These are phyloP conservation scores for Charanyca ferruginea DNA, from an alignment of 2,888 invertebrate species.

Conservation along the genomic window DNA sequence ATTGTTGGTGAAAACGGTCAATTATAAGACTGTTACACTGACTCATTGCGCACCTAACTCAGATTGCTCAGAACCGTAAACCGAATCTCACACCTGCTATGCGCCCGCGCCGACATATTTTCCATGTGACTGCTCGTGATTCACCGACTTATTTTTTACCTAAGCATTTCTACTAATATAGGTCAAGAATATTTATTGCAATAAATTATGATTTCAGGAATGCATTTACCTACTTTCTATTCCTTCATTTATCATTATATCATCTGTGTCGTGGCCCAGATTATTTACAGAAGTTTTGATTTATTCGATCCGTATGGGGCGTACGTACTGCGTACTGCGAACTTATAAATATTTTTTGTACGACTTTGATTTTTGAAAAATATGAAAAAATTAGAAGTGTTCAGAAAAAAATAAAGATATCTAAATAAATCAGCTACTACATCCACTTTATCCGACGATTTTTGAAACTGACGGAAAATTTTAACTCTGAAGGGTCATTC, in stretches of 20 bases:
- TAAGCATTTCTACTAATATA: slow-evolving; percentile 7
- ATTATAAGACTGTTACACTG: neutral
- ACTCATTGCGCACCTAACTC: slow-evolving; percentile 15
- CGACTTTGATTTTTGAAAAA: neutral
- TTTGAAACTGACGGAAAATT: no score
- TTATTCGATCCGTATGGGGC: neutral
- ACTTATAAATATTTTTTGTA: neutral
- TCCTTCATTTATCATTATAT: slow-evolving; percentile 8
- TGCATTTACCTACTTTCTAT: neutral
- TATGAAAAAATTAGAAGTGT: neutral
- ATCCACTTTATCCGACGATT: no score
- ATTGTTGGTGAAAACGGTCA: no score
- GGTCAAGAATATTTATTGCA: slow-evolving; percentile 22
- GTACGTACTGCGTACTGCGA: no score
- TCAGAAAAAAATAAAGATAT: no score
- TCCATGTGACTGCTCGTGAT: slow-evolving; percentile 6
- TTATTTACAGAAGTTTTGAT: neutral
- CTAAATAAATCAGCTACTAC: no score
- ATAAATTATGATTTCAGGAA: slow-evolving; percentile 9
- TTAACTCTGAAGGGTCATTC: no score
- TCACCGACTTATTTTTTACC: slow-evolving; percentile 13
- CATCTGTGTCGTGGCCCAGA: slow-evolving; percentile 4
- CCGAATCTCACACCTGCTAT: slow-evolving; percentile 35
- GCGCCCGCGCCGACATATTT: slow-evolving; percentile 27
- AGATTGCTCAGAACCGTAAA: no score